Conservation (phyloP, 2,113 vertebrate genomes). For the Prunella fulvescens region DNA sequence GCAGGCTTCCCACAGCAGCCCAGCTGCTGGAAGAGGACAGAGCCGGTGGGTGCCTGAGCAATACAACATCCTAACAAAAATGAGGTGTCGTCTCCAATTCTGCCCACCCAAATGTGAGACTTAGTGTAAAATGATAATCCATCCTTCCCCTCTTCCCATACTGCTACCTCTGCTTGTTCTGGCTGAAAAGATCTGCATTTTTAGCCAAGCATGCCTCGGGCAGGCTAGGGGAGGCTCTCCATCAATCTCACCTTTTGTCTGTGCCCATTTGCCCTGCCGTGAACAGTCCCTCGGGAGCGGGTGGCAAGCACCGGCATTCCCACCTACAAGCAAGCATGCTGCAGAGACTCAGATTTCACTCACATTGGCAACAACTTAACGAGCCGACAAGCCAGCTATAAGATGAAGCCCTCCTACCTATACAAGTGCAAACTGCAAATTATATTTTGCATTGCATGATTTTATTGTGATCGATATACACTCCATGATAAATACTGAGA, state of each 20-base stretch:
- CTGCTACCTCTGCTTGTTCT: background rate
- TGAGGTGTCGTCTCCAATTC: background rate
- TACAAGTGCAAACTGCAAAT: background rate
- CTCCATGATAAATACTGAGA: background rate
- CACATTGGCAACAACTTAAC: background rate
- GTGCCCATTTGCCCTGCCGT: background rate
- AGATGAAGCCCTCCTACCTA: background rate
- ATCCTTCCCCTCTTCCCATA: background rate
- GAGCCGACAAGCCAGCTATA: background rate
- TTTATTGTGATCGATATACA: background rate
- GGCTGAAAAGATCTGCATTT: background rate
- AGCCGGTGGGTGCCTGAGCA: background rate
- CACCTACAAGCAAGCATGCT: background rate
- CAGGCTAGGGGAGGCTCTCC: background rate
- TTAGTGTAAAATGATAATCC: background rate
- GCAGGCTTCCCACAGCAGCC: background rate
- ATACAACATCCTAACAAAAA: background rate
- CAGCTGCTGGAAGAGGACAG: background rate
- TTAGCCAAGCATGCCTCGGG: background rate
- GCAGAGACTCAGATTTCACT: background rate
- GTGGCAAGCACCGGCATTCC: background rate
- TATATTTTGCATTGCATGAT: background rate
- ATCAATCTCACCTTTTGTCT: background rate
- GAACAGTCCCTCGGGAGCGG: background rate
- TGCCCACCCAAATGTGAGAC: background rate